Percentiles rank a stretch among this genome's conserved stretches.
phyloP scores from a whole-genome alignment of 23 tunicate species.

The Diplosoma virens region DNA sequence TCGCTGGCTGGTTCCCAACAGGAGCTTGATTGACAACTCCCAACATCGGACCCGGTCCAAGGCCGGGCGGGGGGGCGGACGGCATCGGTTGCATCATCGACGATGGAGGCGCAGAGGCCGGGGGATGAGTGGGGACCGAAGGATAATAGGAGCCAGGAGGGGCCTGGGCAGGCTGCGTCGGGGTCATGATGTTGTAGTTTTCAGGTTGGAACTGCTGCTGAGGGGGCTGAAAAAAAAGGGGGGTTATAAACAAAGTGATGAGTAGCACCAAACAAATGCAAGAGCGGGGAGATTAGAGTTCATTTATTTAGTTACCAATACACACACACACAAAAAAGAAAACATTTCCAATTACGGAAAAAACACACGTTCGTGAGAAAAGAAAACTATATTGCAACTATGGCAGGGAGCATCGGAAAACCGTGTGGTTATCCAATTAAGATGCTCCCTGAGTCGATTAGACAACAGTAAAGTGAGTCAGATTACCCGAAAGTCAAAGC shows the following conservation, averaged over 20 bases:
- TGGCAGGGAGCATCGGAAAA: too few relatives aligned
- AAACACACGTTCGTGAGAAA: too few relatives aligned
- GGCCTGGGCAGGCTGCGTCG: conserved; percentile 40
- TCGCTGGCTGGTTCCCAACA: neutral
- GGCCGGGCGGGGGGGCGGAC: neutral
- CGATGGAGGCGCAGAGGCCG: neutral
- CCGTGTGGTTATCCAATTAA: too few relatives aligned
- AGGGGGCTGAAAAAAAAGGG: conserved; percentile 8
- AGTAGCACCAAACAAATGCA: too few relatives aligned
- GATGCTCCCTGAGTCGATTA: too few relatives aligned
- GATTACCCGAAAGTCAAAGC: too few relatives aligned
- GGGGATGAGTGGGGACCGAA: conserved; percentile 7
- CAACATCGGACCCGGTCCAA: conserved; percentile 14
- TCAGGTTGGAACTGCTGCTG: conserved; percentile 45
- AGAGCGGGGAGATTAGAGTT: too few relatives aligned
- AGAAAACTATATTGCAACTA: too few relatives aligned
- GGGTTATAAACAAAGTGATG: neutral
- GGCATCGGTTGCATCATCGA: conserved; percentile 23
- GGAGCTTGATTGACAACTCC: conserved; percentile 32
- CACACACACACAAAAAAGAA: too few relatives aligned
- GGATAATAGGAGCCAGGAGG: conserved; percentile 45
- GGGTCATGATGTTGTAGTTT: conserved; percentile 71
- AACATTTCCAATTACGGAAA: too few relatives aligned
- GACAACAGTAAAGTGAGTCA: too few relatives aligned
- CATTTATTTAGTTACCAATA: too few relatives aligned